Evolutionary conservation across 2,113 vertebrate genomes (phyloP).

Genomic region (Nicator chloris): DNA sequence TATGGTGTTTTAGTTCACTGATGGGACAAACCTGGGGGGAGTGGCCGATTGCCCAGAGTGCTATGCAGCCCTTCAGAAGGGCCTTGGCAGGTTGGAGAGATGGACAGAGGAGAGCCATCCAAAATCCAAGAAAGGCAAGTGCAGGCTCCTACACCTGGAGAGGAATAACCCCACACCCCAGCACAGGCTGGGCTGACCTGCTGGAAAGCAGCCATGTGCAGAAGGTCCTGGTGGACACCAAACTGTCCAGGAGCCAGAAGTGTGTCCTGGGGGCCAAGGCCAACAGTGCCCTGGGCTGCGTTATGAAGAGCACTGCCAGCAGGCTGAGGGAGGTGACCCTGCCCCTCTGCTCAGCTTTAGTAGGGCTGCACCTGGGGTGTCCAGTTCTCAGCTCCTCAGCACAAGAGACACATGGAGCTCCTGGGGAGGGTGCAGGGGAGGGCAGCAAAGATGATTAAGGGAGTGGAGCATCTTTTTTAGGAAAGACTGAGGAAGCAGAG

Average conservation of each 20-base stretch:
- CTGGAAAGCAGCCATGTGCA: not conserved
- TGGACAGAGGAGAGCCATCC: not conserved
- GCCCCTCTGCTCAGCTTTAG: not conserved
- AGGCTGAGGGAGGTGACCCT: not conserved
- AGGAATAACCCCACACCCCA: not conserved
- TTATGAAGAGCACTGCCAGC: not conserved
- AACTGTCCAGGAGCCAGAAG: not conserved
- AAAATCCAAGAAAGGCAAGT: not conserved
- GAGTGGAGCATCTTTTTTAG: not conserved
- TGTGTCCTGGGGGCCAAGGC: not conserved
- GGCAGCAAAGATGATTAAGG: not conserved
- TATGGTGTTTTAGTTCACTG: not conserved
- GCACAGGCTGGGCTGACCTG: not conserved
- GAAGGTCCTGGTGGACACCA: not conserved
- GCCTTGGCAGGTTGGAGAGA: not conserved
- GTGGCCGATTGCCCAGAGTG: too few species aligned
- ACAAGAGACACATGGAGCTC: not conserved
- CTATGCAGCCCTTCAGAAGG: not conserved
- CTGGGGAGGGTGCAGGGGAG: not conserved
- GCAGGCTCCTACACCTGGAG: not conserved
- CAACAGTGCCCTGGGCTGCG: accelerated
- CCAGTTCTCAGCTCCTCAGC: not conserved
- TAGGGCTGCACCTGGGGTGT: not conserved
- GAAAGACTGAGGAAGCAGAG: not conserved
- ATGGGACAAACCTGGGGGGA: not conserved